Conservation (phyloP, 2,113 vertebrate species). For the Semnopithecus entellus region DNA sequence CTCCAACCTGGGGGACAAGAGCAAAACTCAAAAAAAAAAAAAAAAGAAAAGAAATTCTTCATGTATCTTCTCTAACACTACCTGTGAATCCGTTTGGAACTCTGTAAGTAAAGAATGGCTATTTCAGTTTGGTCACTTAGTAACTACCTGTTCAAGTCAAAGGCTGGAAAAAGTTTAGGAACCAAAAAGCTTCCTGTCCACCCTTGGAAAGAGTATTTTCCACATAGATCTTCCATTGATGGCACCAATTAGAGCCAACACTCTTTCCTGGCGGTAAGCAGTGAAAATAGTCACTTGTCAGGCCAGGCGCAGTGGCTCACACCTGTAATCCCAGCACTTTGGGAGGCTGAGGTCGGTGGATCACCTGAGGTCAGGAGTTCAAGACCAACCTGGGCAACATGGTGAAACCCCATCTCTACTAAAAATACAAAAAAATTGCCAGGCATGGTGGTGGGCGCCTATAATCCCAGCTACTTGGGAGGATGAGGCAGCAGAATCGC, state of each 20-base stretch:
- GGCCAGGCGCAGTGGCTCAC: no score
- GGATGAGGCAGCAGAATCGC: no score
- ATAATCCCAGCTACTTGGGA: no score
- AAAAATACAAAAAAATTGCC: no score
- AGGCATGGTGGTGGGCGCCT: no score
- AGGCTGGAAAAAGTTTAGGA: not conserved
- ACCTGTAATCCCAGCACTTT: no score
- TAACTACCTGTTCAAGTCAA: slow-evolving; percentile 2
- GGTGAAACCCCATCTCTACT: no score
- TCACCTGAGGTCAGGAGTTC: no score
- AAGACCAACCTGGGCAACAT: no score
- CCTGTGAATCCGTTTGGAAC: not conserved
- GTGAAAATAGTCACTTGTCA: not conserved
- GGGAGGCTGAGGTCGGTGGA: no score
- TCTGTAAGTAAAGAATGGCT: not conserved
- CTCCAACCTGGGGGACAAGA: no score
- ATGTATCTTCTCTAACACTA: not conserved
- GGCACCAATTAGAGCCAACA: not conserved
- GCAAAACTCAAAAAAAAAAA: not conserved
- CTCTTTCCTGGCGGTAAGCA: not conserved
- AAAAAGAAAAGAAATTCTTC: not conserved
- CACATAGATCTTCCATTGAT: not conserved
- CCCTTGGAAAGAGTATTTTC: not conserved
- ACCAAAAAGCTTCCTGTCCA: not conserved
- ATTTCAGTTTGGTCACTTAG: not conserved